Conservation (phyloP, 2,888 invertebrate species). For the Lasius platythorax region DNA sequence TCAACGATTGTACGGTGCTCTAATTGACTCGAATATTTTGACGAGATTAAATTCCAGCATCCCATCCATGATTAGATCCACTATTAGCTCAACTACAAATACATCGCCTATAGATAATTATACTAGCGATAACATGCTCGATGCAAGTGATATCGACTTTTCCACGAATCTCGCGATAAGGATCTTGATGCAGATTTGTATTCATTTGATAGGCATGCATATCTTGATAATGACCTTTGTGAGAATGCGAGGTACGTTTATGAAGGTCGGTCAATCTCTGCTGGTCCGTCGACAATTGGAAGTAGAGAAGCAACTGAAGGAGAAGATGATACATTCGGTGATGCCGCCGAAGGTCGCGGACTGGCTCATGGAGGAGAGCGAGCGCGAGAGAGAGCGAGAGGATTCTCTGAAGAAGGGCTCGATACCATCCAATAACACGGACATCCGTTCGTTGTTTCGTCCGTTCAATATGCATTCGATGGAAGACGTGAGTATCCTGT, state of each 20-base stretch:
- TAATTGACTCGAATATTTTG: slow-evolving; percentile 65
- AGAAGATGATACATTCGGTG: slow-evolving; percentile 98
- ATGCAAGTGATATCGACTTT: slow-evolving; percentile 75
- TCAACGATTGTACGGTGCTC: slow-evolving; percentile 59
- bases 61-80: slow-evolving; percentile 51
- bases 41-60: slow-evolving; percentile 71
- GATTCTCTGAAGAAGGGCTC: slow-evolving; percentile 86
- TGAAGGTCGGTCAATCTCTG: slow-evolving; percentile 97
- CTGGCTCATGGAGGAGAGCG: slow-evolving; percentile 93
- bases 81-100: slow-evolving; percentile 59
- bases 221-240: slow-evolving; percentile 97
- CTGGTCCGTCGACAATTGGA: slow-evolving; percentile 95
- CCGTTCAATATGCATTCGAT: slow-evolving; percentile 99
- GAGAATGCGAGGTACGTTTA: slow-evolving; percentile 97
- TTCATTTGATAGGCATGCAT: slow-evolving; percentile 97
- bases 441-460: slow-evolving; percentile 94
- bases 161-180: slow-evolving; percentile 88
- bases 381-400: slow-evolving; percentile 88
- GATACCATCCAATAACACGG: slow-evolving; percentile 86
- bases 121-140: slow-evolving; percentile 59
- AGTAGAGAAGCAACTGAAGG: slow-evolving; percentile 97
- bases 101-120: slow-evolving; percentile 56
- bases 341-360: slow-evolving; percentile 98
- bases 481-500: slow-evolving; percentile 98
- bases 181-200: slow-evolving; percentile 94